Conservation (phyloP, 1,140 invertebrate species). For the Aricia agestis region DNA sequence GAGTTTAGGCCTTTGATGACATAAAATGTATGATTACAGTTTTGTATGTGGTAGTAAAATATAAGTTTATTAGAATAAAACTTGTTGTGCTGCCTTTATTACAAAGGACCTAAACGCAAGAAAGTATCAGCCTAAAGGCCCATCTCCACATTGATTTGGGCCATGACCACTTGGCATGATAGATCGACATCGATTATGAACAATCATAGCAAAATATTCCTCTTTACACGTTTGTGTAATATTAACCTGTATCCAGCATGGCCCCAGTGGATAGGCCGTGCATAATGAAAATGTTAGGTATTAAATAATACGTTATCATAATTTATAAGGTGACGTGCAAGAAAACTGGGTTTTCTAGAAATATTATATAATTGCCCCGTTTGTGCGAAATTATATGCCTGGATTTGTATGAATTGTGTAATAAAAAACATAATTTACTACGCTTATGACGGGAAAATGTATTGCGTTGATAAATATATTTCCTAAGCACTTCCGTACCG, state of each 20-base stretch:
- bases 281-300: background rate
- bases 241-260: too few species aligned
- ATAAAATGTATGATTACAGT: background rate
- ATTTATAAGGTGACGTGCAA: constrained; percentile 10
- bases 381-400: constrained; percentile 12
- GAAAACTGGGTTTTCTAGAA: background rate
- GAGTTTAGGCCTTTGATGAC: background rate
- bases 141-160: too few species aligned
- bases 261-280: too few species aligned
- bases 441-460: background rate
- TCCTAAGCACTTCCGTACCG: background rate
- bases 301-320: background rate
- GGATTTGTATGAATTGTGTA: background rate
- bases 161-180: too few species aligned
- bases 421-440: constrained; percentile 9
- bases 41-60: background rate
- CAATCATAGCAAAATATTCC: too few species aligned
- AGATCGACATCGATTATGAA: too few species aligned
- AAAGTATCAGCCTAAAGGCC: too few species aligned
- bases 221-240: too few species aligned
- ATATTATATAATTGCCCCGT: background rate
- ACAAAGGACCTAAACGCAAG: too few species aligned
- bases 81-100: too few species aligned
- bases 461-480: constrained; percentile 1
- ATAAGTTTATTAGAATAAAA: too few species aligned